Evolutionary conservation across 1,140 invertebrate species (phyloP), one percentile per base, ranked within the genome.

Genomic region (Neelides sp.): DNA sequence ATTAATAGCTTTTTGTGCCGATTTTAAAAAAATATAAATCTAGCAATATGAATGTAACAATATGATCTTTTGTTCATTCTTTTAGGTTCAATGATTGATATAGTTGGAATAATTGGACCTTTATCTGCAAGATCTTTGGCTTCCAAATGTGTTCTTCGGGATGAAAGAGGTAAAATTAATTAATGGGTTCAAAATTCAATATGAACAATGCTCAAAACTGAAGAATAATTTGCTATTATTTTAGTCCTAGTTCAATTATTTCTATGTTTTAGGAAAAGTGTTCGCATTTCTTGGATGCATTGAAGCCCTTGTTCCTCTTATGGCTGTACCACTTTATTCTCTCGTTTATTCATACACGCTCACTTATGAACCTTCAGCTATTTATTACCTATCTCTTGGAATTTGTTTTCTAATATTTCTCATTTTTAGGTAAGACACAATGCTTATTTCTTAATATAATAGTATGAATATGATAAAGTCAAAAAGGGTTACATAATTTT

Each of bases 211-310:
- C n/a, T n/a, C n/a, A n/a, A n/a, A n/a, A n/a, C n/a, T n/a, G n/a
- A n/a, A n/a, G n/a, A n/a, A n/a, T n/a, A 5, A 50, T 48, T 48
- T 40, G 19, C 34, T 42, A 27, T 15, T 40, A 23, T 12, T 22
- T 12, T 12, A 17, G 20, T 32, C 5, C 27, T 13, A 24, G 13
- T 43, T 41, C 22, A 7, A 7, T 20, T 43, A 5, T 43, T 22
- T 36, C 22, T 23, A 27, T 48, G 36, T 49, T 35, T 32, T 23
- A 59, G 57, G 57, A 4, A 50, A 51, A 36, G 50, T 61, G 10
- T 61, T 61, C 34, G 58, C 54, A 15, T 61, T 61, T 20, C 39
- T 61, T 17, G 58, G 58, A 15, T 61, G 58, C 24, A 61, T 61
- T 44, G 58, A 61, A 48, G 58, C 58, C 3, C 19, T 61, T 1